Base-by-base conservation (phyloP, 2,888 invertebrate species). In the Syrista parreyssii region DNA sequence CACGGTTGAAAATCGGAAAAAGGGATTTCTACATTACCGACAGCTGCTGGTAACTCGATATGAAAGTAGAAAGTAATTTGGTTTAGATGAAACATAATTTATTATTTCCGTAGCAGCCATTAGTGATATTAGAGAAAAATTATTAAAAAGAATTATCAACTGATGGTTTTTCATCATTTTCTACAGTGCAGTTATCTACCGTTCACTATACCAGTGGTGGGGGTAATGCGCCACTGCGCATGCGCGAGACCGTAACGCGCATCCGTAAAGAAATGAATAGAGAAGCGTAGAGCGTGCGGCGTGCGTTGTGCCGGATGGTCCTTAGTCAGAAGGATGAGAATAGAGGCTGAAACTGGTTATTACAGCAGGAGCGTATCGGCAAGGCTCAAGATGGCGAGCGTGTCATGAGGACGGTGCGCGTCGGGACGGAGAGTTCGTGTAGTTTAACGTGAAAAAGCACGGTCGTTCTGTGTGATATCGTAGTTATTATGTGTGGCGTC, bases 311-410 rank as follows among this genome's bases (percentile, higher is more conserved):
- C 40, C 40, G 40, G 15, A 55, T 55, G 40, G 40, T 55, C 15
- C 9, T 15, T 40, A 15, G 40, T 55, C 23, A 23, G 40, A 55
- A 55, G 23, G 40, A 55, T 55, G 40, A 23, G 40, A 55, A 55
- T 55, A 55, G 40, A 55, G 40, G 15, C 23, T 55, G 40, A 23
- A 55, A 55, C 40, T 55, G 40, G 40, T 55, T 55, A 23, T 55
- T 55, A 23, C 40, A 9, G 40, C 40, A 55, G 40, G 40, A 55
- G 40, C 40, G 40, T 2, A 55, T 55, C 40, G 40, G 11, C 71
- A 79, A 80, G 81, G 81, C 80, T 86, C 87, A 90, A 90, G 88
- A 90, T 90, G 90, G 90, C 90, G 90, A 86, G 85, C 82, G 82
- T 84, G 85, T 83, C 84, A 80, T 86, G 85, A 86, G 84, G 82